These are phyloP conservation scores for Lutraria lutraria DNA, from an alignment of 2,888 invertebrate species.

Conservation along the genomic window DNA sequence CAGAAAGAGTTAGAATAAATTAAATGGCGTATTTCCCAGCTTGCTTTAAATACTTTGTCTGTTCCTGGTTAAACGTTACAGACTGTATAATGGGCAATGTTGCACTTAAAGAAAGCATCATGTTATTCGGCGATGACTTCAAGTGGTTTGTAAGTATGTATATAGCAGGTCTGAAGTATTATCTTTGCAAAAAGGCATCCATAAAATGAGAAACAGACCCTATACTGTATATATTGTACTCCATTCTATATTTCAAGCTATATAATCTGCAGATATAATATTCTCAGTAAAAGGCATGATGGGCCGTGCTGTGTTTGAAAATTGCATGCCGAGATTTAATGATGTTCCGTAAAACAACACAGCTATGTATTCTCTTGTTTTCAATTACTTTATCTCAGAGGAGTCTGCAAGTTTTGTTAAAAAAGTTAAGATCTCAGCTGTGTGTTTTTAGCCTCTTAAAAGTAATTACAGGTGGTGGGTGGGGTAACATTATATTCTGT, in stretches of 20 bases:
- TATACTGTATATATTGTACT: conserved; percentile 14
- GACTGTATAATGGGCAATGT: conserved; percentile 6
- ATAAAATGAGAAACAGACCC: conserved; percentile 28
- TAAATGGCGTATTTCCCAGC: background rate
- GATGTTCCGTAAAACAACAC: conserved; percentile 7
- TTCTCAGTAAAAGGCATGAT: conserved; percentile 6
- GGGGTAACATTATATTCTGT: conserved; percentile 25
- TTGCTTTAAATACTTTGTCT: background rate
- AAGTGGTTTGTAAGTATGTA: conserved; percentile 24
- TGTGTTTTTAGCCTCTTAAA: conserved; percentile 17
- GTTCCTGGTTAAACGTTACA: background rate
- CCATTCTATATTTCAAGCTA: background rate
- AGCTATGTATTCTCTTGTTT: conserved; percentile 24
- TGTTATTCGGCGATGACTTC: background rate
- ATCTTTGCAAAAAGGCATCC: conserved; percentile 21
- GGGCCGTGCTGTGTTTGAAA: conserved; percentile 21
- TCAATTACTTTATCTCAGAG: background rate
- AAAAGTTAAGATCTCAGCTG: background rate
- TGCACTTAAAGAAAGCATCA: conserved; percentile 15
- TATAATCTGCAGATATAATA: conserved; percentile 14
- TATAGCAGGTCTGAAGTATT: conserved; percentile 25
- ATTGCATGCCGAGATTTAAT: conserved; percentile 18
- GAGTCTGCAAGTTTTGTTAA: background rate
- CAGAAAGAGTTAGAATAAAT: background rate
- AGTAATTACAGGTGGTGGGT: conserved; percentile 21